Conservation (phyloP, 2,797 vertebrate genomes). For the Enteromius paludinosus region DNA sequence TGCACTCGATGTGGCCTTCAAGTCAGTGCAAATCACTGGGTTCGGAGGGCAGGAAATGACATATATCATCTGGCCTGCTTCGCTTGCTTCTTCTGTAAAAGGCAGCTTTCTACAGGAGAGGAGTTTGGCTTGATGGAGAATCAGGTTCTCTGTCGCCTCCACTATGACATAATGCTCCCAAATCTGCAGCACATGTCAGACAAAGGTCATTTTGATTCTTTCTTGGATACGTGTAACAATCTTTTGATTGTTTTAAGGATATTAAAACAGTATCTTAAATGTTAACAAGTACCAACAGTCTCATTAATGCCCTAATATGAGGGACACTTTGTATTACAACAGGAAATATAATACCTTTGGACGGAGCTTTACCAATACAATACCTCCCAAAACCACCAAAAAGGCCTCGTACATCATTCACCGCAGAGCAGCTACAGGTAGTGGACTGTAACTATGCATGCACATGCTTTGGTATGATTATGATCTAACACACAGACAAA, state of each 20-base stretch:
- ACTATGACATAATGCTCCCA: conserved; percentile 97
- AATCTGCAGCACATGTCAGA: conserved; percentile 85
- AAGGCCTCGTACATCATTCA: conserved; percentile 95
- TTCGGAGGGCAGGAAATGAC: conserved; percentile 90
- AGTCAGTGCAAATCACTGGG: conserved; percentile 98
- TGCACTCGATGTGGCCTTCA: conserved; percentile 93
- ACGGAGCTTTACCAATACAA: conserved; percentile 92
- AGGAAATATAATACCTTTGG: conserved; percentile 92
- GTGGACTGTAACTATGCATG: neutral
- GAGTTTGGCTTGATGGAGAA: conserved; percentile 97
- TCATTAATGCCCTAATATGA: neutral
- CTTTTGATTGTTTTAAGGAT: neutral
- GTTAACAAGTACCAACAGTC: neutral
- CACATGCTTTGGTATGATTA: neutral
- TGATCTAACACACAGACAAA: neutral
- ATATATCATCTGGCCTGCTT: conserved; percentile 97
- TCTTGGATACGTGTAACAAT: neutral
- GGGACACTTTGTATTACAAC: conserved; percentile 7
- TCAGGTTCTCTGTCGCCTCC: conserved; percentile 94
- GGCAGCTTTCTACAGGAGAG: conserved; percentile 95
- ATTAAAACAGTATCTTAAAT: neutral
- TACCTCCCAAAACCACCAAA: conserved; percentile 95
- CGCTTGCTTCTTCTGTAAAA: conserved; percentile 94
- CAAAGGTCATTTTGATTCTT: conserved; percentile 81
- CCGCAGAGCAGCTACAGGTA: conserved; percentile 95